Evolutionary conservation across 2,888 invertebrate genomes (phyloP).

Genomic region (Amphipoea lucens): DNA sequence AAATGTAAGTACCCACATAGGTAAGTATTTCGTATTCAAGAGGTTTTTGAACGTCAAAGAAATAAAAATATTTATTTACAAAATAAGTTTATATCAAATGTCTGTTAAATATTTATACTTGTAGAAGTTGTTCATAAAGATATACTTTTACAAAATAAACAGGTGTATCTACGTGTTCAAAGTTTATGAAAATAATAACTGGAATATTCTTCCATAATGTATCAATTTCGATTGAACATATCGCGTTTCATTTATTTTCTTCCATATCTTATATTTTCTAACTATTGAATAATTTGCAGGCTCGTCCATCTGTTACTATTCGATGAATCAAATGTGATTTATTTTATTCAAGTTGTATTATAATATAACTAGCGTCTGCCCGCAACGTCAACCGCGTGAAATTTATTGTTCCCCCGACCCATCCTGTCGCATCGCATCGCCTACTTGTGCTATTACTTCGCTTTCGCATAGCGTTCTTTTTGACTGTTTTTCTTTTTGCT

Average conservation of each 20-base stretch:
- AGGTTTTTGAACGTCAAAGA: neutral
- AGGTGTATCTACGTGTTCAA: neutral
- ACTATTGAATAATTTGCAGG: neutral
- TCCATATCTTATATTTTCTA: neutral
- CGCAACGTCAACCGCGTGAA: too few relatives aligned
- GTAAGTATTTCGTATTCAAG: neutral
- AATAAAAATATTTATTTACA: neutral
- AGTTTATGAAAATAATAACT: neutral
- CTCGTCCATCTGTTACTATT: conserved; percentile 9
- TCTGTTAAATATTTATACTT: neutral
- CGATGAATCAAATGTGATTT: conserved; percentile 2
- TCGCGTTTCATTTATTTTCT: conserved; percentile 14
- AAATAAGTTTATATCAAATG: neutral
- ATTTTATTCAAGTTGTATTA: neutral
- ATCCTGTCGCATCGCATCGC: too few relatives aligned
- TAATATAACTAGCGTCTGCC: neutral
- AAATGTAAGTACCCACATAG: neutral
- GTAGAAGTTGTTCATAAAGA: neutral
- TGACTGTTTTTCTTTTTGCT: too few relatives aligned
- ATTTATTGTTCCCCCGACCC: too few relatives aligned
- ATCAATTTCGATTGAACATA: neutral
- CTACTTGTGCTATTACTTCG: too few relatives aligned
- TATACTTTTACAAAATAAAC: neutral
- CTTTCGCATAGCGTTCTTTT: too few relatives aligned
- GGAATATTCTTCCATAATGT: neutral